Conservation (phyloP, 2,797 vertebrate species). For the Oreonectes daqikongensis region DNA sequence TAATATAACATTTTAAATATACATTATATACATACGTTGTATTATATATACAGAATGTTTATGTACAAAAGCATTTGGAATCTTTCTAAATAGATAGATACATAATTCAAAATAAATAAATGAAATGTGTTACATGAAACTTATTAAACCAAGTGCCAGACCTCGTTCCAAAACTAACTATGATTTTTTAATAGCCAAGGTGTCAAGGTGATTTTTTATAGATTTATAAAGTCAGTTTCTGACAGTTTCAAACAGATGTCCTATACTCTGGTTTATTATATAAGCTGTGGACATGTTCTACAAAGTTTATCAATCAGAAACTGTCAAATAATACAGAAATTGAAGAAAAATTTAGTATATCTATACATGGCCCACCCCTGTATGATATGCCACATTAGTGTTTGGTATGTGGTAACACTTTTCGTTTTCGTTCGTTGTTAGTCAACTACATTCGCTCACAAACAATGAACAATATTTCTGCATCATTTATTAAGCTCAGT, state of each 20-base stretch:
- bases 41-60: too few species aligned
- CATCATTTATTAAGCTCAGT: background rate
- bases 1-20: too few species aligned
- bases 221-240: background rate
- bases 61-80: too few species aligned
- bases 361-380: background rate
- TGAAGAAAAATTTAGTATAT: background rate
- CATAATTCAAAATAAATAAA: too few species aligned
- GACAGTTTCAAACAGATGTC: background rate
- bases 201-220: background rate
- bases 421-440: too few species aligned
- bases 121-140: too few species aligned
- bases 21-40: too few species aligned
- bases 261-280: background rate
- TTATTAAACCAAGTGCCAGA: background rate
- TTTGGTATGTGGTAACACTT: too few species aligned
- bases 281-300: background rate
- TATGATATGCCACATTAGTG: too few species aligned
- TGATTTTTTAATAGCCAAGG: background rate
- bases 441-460: too few species aligned
- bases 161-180: background rate
- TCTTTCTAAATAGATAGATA: too few species aligned
- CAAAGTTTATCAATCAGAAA: background rate
- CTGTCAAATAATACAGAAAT: too few species aligned
- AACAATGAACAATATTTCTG: background rate